Conservation (phyloP, 2,797 vertebrate species). For the Melanogrammus aeglefinus region DNA sequence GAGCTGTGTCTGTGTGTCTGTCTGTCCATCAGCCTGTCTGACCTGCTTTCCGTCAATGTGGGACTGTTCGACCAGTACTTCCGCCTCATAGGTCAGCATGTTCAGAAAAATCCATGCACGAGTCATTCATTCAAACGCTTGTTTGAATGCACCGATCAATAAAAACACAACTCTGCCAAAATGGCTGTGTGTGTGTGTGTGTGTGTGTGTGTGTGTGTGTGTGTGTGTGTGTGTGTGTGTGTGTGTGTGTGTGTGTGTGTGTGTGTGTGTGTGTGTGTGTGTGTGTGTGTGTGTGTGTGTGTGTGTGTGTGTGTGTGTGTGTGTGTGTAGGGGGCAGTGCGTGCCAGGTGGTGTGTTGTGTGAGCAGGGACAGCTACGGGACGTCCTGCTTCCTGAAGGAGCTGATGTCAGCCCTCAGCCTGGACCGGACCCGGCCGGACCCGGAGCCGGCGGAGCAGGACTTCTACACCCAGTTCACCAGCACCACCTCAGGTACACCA, state of each 20-base stretch:
- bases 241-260: neutral
- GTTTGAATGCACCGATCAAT: neutral
- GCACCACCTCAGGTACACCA: conserved; percentile 81
- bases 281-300: neutral
- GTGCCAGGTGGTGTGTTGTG: conserved; percentile 84
- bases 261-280: conserved; percentile 23
- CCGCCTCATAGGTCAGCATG: conserved; percentile 81
- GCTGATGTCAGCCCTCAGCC: conserved; percentile 88
- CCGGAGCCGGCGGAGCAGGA: conserved; percentile 92
- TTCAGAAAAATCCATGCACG: neutral
- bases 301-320: neutral
- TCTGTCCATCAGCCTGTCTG: conserved; percentile 78
- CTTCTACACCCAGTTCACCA: conserved; percentile 95
- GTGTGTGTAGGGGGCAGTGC: conserved; percentile 78
- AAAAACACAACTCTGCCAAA: neutral
- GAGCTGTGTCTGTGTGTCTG: conserved; percentile 69
- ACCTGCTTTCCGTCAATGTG: conserved; percentile 88
- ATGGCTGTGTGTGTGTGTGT: neutral
- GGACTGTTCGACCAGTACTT: conserved; percentile 98
- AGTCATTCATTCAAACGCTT: neutral
- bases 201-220: no score
- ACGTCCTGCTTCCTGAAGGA: conserved; percentile 92
- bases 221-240: no score
- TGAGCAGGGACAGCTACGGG: conserved; percentile 90
- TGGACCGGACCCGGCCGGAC: conserved; percentile 85